These are phyloP conservation scores for Oppia nitens DNA, from an alignment of 1,140 invertebrate species.

Conservation along the genomic window DNA sequence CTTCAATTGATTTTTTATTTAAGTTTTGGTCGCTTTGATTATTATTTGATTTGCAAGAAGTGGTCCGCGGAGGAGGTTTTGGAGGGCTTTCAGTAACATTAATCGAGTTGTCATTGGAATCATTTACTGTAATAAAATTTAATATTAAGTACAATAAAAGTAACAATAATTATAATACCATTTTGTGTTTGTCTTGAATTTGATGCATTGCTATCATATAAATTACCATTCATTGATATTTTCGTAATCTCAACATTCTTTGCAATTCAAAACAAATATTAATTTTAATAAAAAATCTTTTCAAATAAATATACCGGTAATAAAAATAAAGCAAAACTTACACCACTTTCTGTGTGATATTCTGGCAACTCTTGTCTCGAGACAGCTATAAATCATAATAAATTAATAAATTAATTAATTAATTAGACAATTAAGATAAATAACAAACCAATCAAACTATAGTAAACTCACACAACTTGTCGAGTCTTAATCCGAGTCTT, in stretches of 20 bases:
- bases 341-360: background rate
- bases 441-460: background rate
- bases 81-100: background rate
- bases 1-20: background rate
- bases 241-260: background rate
- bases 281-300: background rate
- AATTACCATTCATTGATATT: background rate
- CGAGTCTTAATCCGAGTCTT: conserved; percentile 2
- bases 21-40: background rate
- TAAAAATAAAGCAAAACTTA: background rate
- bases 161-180: background rate
- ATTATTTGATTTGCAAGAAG: no score
- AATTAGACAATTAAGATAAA: background rate
- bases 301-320: background rate
- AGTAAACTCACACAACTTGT: background rate
- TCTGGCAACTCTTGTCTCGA: background rate
- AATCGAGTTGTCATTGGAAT: background rate
- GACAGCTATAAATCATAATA: background rate
- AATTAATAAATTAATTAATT: background rate
- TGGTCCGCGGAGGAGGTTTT: background rate
- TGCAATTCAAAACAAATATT: no score
- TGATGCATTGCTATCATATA: background rate
- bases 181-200: background rate
- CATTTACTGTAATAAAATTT: background rate
- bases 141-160: background rate